Conservation (phyloP, 2,888 invertebrate genomes). For the Agrochola circellaris region DNA sequence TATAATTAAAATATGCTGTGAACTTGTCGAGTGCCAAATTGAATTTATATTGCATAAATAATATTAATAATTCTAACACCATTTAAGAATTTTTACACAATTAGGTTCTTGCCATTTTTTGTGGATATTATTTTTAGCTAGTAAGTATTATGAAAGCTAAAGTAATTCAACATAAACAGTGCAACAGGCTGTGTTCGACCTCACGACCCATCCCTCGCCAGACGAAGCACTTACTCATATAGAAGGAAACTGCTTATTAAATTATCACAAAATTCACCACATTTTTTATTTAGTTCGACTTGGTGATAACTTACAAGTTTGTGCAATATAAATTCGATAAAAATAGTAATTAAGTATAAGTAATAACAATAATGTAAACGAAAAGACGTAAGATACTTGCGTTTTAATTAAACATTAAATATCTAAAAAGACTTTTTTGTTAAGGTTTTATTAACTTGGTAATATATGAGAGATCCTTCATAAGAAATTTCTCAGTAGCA, state of each 20-base stretch:
- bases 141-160: neutral
- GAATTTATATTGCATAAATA: conserved; percentile 58
- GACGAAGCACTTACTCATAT: too few relatives aligned
- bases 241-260: neutral
- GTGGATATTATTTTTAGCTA: neutral
- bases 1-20: conserved; percentile 41
- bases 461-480: neutral
- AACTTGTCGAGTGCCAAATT: conserved; percentile 38
- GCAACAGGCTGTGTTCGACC: neutral
- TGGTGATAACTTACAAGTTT: neutral
- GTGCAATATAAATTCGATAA: conserved; percentile 58
- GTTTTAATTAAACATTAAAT: conserved; percentile 34
- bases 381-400: conserved; percentile 56
- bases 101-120: neutral
- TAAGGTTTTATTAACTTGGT: conserved; percentile 40
- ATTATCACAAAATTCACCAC: neutral
- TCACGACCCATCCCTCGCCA: neutral
- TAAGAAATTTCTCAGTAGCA: neutral
- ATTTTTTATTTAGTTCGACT: neutral
- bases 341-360: conserved; percentile 46
- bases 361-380: conserved; percentile 52
- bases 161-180: neutral
- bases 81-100: neutral
- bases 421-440: conserved; percentile 20
- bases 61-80: neutral